Base-by-base conservation (phyloP, 1,140 invertebrate genomes). In the Odontomachus brunneus region DNA sequence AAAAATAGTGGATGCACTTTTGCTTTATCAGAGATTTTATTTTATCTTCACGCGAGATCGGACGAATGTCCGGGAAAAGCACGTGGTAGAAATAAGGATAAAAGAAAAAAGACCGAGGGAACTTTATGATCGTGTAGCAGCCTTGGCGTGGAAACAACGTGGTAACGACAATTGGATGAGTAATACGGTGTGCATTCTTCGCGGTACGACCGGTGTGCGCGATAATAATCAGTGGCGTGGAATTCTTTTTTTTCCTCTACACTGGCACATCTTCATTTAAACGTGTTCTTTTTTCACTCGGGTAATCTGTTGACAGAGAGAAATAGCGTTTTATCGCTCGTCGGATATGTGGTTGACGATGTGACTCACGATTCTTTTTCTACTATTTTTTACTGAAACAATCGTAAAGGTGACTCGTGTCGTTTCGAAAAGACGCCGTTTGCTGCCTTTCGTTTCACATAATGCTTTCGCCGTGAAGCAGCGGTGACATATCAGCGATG, bases 101-200 rank as follows among this genome's bases (percentile, higher is more conserved):
- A n/a, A 59, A 22, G 29, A 5, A 72, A 72, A 81, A 24, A 33
- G 49, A 60, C 24, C 19, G 65, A 57, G 19, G 19, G 14, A 82
- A 82, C 62, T 82, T 49, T 29, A 26, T 1, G 19, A 33, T 15
- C 60, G 75, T 17, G 49, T n/a, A n/a, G 59, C 48, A 63, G 24
- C 33, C 72, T 83, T 55, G 55, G 53, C 85, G 80, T 73, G 80
- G 72, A 83, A 76, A 72, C 53, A 59, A 71, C 78, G 57, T 73
- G 69, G 38, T 48, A 82, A 74, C 44, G 51, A 59, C 24, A 59
- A 51, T 86, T 38, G 26, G 65, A 24, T 62, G 80, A 62, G 48
- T 53, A 49, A 59, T 75, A 83, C 73, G 26, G 38, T 55, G 51
- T 19, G 38, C 63, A 59, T 83, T 26, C 83, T 53, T 24, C 55